Conservation (phyloP, 2,797 vertebrate genomes). For the Hirundo rustica region DNA sequence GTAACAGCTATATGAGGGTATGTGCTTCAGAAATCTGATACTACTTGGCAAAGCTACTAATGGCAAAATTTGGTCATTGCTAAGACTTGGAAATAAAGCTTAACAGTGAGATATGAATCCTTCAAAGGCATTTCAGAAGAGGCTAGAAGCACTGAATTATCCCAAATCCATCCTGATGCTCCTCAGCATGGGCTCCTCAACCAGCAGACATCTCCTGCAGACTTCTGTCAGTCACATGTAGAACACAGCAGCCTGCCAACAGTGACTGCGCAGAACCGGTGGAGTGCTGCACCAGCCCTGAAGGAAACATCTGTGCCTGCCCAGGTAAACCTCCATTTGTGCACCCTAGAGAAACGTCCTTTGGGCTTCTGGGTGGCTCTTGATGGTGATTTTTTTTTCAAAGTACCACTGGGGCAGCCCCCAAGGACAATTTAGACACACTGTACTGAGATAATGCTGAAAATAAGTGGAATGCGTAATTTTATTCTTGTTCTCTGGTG, state of each 20-base stretch:
- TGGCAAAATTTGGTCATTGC: not conserved
- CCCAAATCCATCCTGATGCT: not conserved
- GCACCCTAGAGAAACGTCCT: not conserved
- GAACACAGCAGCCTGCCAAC: not conserved
- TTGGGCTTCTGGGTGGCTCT: not conserved
- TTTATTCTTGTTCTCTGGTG: not conserved
- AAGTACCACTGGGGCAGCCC: not conserved
- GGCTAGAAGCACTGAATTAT: not conserved
- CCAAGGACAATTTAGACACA: not conserved
- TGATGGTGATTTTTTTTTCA: not conserved
- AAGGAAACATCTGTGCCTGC: not conserved
- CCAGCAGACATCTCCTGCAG: not conserved
- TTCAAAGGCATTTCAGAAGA: not conserved
- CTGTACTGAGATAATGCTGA: not conserved
- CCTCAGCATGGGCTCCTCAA: fast-evolving
- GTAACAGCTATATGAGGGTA: not conserved
- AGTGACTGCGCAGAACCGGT: not conserved
- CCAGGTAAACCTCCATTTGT: not conserved
- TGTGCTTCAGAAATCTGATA: not conserved
- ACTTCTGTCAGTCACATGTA: not conserved
- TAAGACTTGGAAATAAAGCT: not conserved
- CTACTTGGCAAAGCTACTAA: not conserved
- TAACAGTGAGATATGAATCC: not conserved
- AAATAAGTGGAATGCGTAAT: not conserved
- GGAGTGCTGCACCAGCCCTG: not conserved